phyloP scores from a whole-genome alignment of 2,797 vertebrate genomes.

The Falco cherrug region DNA sequence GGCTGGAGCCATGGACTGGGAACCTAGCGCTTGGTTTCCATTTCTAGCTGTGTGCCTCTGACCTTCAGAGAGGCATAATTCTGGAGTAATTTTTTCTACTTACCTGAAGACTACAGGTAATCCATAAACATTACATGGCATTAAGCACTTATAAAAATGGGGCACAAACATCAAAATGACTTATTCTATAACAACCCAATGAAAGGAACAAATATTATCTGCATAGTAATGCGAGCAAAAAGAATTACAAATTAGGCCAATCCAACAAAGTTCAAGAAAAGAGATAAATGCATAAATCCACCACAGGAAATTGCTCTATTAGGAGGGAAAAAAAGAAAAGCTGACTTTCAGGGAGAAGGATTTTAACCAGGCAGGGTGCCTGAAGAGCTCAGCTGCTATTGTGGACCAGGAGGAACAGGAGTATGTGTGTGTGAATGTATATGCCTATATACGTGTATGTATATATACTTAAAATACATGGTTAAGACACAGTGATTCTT shows the following conservation, averaged over 20 bases:
- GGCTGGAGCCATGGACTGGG: neutral
- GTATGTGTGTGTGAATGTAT: neutral
- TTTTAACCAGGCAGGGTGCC: neutral
- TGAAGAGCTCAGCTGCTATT: neutral
- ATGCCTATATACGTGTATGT: neutral
- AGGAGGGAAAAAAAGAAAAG: too few species aligned
- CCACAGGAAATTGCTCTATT: neutral
- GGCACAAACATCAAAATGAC: neutral
- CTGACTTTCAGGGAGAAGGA: neutral
- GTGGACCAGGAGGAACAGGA: neutral
- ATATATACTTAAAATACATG: neutral
- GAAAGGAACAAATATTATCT: constrained; percentile 17
- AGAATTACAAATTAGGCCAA: neutral
- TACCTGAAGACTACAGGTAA: constrained; percentile 29
- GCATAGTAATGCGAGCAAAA: neutral
- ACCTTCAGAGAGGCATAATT: neutral
- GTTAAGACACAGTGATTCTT: neutral
- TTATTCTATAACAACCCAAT: neutral
- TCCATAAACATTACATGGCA: constrained; percentile 9
- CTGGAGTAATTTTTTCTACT: neutral
- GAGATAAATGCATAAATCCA: neutral
- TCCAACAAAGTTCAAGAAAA: neutral
- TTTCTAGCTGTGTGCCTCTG: neutral
- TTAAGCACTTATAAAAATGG: constrained; percentile 1
- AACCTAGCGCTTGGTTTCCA: neutral